These are phyloP conservation scores for Parnassius orleans DNA, from an alignment of 2,888 invertebrate species.

Conservation along the genomic window DNA sequence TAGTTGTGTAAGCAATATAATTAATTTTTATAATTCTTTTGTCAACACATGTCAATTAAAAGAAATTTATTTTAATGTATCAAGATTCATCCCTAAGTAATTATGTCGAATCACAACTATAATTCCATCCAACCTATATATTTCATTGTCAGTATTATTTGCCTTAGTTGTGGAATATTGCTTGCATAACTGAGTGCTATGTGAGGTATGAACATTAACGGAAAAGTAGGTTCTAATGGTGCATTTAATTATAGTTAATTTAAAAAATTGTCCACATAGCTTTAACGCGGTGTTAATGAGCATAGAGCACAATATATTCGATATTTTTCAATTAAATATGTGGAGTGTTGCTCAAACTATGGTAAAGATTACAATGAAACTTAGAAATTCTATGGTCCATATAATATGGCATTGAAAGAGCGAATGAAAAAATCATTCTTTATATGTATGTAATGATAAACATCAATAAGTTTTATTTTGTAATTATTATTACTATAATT, in stretches of 20 bases:
- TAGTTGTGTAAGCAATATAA: constrained; percentile 66
- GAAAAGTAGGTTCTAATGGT: constrained; percentile 63
- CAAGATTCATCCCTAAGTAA: constrained; percentile 27
- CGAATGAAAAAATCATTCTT: constrained; percentile 58
- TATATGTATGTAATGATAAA: constrained; percentile 66
- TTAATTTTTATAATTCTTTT: constrained; percentile 40
- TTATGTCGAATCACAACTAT: constrained; percentile 34
- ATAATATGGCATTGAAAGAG: constrained; percentile 62
- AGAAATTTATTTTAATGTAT: constrained; percentile 6
- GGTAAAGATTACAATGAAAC: constrained; percentile 41
- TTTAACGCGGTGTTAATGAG: constrained; percentile 66
- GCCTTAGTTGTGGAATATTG: constrained; percentile 51
- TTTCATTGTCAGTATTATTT: constrained; percentile 59
- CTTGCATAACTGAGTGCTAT: constrained; percentile 60
- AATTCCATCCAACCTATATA: constrained; percentile 50
- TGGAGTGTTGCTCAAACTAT: constrained; percentile 68
- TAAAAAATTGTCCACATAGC: constrained; percentile 73
- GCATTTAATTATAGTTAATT: constrained; percentile 78
- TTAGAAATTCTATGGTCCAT: constrained; percentile 64
- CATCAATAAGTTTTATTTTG: constrained; percentile 76
- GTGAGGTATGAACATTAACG: constrained; percentile 43
- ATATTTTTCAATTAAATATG: constrained; percentile 58
- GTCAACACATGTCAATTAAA: constrained; percentile 64
- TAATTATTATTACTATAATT: constrained; percentile 75
- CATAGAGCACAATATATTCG: constrained; percentile 67